These are phyloP conservation scores for Varecia variegata DNA, from an alignment of 2,797 vertebrate genomes.

Conservation along the genomic window DNA sequence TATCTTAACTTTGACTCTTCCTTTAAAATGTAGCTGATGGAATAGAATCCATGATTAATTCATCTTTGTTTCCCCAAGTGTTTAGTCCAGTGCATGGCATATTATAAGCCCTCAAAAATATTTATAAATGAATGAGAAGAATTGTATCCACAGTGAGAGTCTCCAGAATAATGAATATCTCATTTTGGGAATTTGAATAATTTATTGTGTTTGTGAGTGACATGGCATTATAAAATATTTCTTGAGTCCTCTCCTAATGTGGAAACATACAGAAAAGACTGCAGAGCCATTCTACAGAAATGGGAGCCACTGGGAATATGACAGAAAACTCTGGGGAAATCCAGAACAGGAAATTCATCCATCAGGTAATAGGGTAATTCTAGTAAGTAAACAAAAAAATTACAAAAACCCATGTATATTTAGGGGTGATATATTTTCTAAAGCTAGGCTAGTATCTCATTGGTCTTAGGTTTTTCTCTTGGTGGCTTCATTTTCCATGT, in stretches of 20 bases:
- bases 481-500: neutral
- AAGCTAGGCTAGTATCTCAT: neutral
- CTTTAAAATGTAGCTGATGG: slow-evolving; percentile 28
- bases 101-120: slow-evolving; percentile 6
- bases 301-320: neutral
- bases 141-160: neutral
- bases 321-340: neutral
- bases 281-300: neutral
- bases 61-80: neutral
- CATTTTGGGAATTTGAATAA: slow-evolving; percentile 40
- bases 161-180: slow-evolving; percentile 37
- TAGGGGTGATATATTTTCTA: neutral
- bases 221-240: slow-evolving; percentile 19
- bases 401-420: neutral
- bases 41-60: slow-evolving; percentile 21
- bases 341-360: neutral
- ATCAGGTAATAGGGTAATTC: neutral
- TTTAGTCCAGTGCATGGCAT: neutral
- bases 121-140: slow-evolving; percentile 19
- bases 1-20: neutral
- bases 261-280: neutral
- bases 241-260: neutral
- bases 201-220: slow-evolving; percentile 14
- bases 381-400: neutral
- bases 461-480: neutral